Base-by-base conservation (phyloP, 2,888 invertebrate genomes). In the Lysandra coridon region DNA sequence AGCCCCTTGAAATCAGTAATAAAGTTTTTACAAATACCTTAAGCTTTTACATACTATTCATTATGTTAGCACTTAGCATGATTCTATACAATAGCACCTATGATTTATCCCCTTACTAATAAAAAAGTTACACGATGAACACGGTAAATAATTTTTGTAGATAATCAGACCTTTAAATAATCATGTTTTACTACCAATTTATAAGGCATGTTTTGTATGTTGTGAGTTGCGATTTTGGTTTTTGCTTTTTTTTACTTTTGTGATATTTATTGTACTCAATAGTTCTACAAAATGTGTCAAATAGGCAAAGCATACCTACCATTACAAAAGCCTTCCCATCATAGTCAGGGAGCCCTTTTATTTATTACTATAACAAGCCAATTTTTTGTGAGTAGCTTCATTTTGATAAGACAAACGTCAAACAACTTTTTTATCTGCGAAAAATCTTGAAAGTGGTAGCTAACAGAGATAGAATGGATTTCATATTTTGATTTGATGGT, bases 61-160 rank as follows among this genome's bases (percentile, higher is more conserved):
- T 49, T 49, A 75, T 17, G 12, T 49, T 75, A 30, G 44, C 74
- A 49, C 1, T 44, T 75, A 30, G 44, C 75, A 49, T 75, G 75
- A 44, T 49, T 75, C 23, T 44, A 75, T 79, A 49, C 10, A 53
- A 73, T 57, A 53, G 30, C 60, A 30, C 30, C 23, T 62, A 77
- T 33, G 23, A 30, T n/a, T 10, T 74, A 64, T 10, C 12, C 10
- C n/a, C 62, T 62, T 62, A 62, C 60, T 6, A 6, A 62, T 23
- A 23, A 62, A n/a, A 57, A 57, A 57, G 57, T 57, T 57, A 57
- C 57, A 57, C 17, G 49, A 44, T 49, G 49, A 10, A 10, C 10
- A 10, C 49, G 49, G 49, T 49, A 12, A 49, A 2, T 12, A 57
- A 60, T 57, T 57, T 53, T 57, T n/a, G 57, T 57, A 57, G 57